Base-by-base conservation (phyloP, 2,888 invertebrate genomes). In the Pogonocherus hispidulus region DNA sequence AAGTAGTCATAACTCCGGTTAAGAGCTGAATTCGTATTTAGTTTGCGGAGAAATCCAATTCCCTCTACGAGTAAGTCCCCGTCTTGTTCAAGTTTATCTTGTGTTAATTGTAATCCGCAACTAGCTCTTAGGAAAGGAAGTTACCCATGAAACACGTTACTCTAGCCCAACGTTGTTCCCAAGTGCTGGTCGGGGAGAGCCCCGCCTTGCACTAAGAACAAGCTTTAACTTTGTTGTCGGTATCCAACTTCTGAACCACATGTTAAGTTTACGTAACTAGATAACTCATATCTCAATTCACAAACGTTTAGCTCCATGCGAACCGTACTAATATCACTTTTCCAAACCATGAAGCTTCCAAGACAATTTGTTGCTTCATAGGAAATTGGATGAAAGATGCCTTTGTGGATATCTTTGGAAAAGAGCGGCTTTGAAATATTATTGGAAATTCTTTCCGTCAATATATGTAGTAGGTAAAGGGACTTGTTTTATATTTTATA, bases 191-290 rank as follows among this genome's bases (percentile, higher is more conserved):
- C 22, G 3, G 14, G 9, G 23, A 14, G 18, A 4, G 5, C 5
- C n/a, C 1, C n/a, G 23, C 8, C 16, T 23, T 44, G 56, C 8
- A n/a, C 59, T 6, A 9, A 16, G 47, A 16, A 47, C 41, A 9
- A 35, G 47, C 46, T 59, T 27, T 9, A 44, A 32, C 59, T 59
- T 47, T 47, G 55, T 55, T 44, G 19, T 32, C 41, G 41, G 41
- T 54, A 19, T 44, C 32, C 19, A 59, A 59, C 59, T 59, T 59
- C 59, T 19, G 16, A 18, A 47, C 59, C 59, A 47, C 47, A 59
- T 47, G 59, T 47, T 59, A 18, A 59, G 27, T 47, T 16, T 27
- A 47, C 47, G 3, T 46, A 59, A 8, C 41, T 19, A 57, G 11
- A 57, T 57, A 57, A 46, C 20, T 23, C 23, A 23, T 16, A 19